Evolutionary conservation across 2,888 invertebrate genomes (phyloP), one percentile per base, ranked within the genome.

Genomic region (Latrodectus elegans): DNA sequence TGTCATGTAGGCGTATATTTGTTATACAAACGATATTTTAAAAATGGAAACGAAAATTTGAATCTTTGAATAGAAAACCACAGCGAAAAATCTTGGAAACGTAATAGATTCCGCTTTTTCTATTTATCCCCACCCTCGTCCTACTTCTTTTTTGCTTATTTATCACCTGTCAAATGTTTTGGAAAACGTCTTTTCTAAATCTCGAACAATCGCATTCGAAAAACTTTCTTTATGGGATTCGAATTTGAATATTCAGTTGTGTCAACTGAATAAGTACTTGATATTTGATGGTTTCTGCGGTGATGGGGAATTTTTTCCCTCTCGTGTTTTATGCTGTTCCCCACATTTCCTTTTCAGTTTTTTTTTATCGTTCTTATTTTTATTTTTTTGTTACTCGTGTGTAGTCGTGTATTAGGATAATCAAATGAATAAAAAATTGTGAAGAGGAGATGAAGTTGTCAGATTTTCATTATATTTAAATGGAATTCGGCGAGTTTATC

Each of bases 121-220:
- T 52, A 38, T 78, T 78, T 70, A 70, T 70, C 49, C 14, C 67
- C 15, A 67, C 49, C 12, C 65, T 26, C 64, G 38, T 6, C 51
- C 52, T 17, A 64, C 65, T 12, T 64, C 75, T 49, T 15, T 17
- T 52, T 22, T 26, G 1, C 68, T 55, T 83, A 83, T 75, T 83
- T 83, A 76, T 83, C 75, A 83, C 82, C 75, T 83, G 75, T 52
- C 68, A 75, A 70, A 83, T 75, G 70, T 75, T 75, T 52, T 83
- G 68, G 14, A 38, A 78, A 70, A 78, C 75, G 75, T 68, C 74
- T 55, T 53, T 26, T 60, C 68, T 60, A 83, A 82, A 70, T 70
- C 73, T 73, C 73, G 73, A 73, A 53, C 52, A 73, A 73, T 73
- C 73, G 73, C 55, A 55, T 73, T 73, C 55, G 52, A 26, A 73